Conservation (phyloP, 2,888 invertebrate species). For the Uloborus plumipes region DNA sequence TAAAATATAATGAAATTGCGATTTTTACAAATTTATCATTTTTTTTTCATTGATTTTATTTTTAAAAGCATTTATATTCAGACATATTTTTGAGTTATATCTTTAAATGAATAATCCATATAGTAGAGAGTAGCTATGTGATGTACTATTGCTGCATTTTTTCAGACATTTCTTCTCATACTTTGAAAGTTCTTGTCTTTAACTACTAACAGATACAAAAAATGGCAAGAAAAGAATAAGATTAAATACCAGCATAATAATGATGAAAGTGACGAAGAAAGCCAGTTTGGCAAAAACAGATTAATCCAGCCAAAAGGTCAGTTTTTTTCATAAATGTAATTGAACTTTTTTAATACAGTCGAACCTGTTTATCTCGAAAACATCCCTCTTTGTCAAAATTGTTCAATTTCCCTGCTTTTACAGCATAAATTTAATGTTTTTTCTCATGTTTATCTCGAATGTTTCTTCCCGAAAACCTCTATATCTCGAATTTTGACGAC, state of each 20-base stretch:
- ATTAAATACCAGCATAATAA: constrained; percentile 66
- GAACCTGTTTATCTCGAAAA: no score
- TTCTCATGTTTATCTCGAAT: no score
- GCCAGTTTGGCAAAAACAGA: constrained; percentile 46
- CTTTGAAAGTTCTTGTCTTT: not conserved
- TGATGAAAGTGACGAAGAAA: constrained; percentile 67
- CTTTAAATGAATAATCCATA: not conserved
- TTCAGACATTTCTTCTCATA: not conserved
- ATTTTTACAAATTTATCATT: no score
- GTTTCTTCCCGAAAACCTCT: no score
- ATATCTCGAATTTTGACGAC: no score
- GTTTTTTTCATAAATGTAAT: constrained; percentile 67
- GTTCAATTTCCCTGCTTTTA: no score
- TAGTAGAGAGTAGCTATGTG: not conserved
- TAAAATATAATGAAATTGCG: no score
- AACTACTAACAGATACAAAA: constrained; percentile 77
- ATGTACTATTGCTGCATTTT: not conserved
- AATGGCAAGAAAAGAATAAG: constrained; percentile 83
- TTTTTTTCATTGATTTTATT: no score
- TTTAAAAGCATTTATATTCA: no score
- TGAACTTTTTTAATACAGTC: no score
- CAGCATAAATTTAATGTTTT: no score
- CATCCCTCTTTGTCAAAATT: no score
- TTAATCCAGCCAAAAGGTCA: constrained; percentile 21
- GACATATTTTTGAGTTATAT: not conserved